A percentile compares a stretch with the other conserved stretches of the same genome.
Conservation (phyloP, 2,888 invertebrate genomes). For the Drosophila infuscata region DNA sequence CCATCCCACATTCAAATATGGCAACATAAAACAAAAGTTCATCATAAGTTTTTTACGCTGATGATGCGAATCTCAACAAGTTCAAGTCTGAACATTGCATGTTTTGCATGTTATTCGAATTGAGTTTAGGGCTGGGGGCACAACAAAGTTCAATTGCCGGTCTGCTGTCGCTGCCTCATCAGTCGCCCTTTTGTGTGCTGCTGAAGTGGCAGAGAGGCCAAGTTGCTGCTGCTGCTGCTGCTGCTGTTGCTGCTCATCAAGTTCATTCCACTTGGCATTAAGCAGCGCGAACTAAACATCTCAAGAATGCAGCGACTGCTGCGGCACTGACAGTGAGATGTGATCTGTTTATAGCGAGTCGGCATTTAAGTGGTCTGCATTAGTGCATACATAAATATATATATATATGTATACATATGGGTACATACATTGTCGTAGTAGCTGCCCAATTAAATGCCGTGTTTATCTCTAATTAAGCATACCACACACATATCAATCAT, state of each 20-base stretch:
- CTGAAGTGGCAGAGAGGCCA: constrained; percentile 54
- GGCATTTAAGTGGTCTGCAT: constrained; percentile 65
- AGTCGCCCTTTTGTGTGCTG: constrained; percentile 59
- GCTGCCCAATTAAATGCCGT: constrained; percentile 33
- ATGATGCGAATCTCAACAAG: constrained; percentile 55
- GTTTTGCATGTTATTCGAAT: constrained; percentile 51
- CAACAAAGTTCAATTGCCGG: constrained; percentile 67
- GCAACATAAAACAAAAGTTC: constrained; percentile 44
- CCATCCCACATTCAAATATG: background rate
- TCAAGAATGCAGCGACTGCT: constrained; percentile 68
- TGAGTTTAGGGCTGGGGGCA: background rate
- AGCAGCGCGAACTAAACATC: constrained; percentile 60
- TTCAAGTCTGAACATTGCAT: constrained; percentile 62
- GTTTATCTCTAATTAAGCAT: constrained; percentile 38
- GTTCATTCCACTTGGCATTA: constrained; percentile 80
- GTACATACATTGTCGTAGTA: background rate
- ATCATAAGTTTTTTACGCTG: constrained; percentile 47
- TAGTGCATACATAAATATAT: background rate
- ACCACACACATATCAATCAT: constrained; percentile 41
- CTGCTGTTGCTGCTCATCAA: constrained; percentile 60
- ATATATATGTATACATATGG: background rate
- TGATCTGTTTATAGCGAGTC: constrained; percentile 70
- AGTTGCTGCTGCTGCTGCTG: constrained; percentile 32
- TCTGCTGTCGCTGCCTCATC: constrained; percentile 43
- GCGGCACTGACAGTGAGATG: constrained; percentile 71